A percentile compares a stretch with the other conserved stretches of the same genome.
phyloP scores from a whole-genome alignment of 2,888 invertebrate genomes.

The Choreutis nemorana region DNA sequence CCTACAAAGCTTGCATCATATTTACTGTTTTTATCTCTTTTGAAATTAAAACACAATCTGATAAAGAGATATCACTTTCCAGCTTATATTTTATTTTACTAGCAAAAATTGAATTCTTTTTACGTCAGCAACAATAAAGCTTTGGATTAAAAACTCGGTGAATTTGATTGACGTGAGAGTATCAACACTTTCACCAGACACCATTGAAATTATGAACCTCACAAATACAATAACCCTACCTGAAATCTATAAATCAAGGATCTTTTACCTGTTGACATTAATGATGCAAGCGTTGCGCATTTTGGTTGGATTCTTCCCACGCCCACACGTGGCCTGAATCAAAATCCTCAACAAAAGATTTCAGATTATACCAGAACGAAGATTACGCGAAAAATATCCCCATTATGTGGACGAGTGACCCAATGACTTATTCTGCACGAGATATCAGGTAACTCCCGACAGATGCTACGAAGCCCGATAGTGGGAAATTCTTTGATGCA shows the following conservation, averaged over 20 bases:
- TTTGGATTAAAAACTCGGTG: too few species aligned
- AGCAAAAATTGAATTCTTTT: too few species aligned
- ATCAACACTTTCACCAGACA: constrained; percentile 27
- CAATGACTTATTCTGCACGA: constrained; percentile 43
- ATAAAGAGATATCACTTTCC: too few species aligned
- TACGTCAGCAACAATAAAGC: too few species aligned
- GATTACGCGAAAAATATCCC: constrained; percentile 14
- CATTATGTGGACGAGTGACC: constrained; percentile 36
- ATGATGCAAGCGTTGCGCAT: constrained; percentile 24
- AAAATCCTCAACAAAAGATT: constrained; percentile 9
- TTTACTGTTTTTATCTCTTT: too few species aligned
- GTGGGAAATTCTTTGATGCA: constrained; percentile 50
- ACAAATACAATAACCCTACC: background rate
- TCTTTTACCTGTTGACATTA: constrained; percentile 30
- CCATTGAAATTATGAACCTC: constrained; percentile 13
- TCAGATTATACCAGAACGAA: constrained; percentile 16
- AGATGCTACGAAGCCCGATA: constrained; percentile 47
- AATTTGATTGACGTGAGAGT: too few species aligned
- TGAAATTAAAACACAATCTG: too few species aligned
- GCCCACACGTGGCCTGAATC: constrained; percentile 47
- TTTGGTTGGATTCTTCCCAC: constrained; percentile 32
- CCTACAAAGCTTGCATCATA: too few species aligned
- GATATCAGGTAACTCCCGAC: constrained; percentile 47
- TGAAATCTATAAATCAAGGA: constrained; percentile 9
- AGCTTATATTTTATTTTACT: too few species aligned